Base-by-base conservation (phyloP, 2,888 invertebrate genomes). In the Tanytarsus gracilentus region DNA sequence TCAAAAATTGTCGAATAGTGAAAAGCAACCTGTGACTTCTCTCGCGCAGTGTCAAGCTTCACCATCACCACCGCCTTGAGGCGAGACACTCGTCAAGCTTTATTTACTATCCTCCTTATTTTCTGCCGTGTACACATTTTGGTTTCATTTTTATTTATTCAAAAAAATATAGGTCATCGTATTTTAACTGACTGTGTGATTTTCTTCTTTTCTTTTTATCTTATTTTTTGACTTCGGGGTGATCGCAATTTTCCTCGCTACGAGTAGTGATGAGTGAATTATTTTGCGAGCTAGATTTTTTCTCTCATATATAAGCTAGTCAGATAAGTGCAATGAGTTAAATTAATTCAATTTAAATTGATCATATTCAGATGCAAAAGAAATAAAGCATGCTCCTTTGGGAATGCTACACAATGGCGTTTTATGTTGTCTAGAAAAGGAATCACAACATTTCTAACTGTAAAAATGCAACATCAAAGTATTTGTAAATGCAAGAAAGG, bases 81-180 rank as follows among this genome's bases (percentile, higher is more conserved):
- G 36, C 14, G n/a, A 36, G 36, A 16, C 36, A 36, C 36, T 16
- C 9, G n/a, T 1, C 1, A 36, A 36, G 36, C 16, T n/a, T 52
- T 39, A 39, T 55, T 39, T 55, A 55, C 55, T 55, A 55, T 56
- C 40, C 26, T n/a, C 7, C 25, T 14, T 36, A 33, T 14, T 27
- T 58, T 30, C 23, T 23, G 11, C 25, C 26, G 26, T n/a, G n/a
- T 27, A 44, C n/a, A 7, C 40, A 36, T 27, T 4, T 40, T 40
- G 11, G 18, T 51, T 51, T 50, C 16, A 36, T 44, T 51, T 30
- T 48, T 58, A 58, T 58, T 58, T 58, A 58, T 48, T 58, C 48
- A 58, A 30, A 29, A 44, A 26, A 58, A 58, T 29, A 48, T 58
- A 58, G 58, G 58, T 58, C 58, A 58, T 30, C 58, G 30, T 21